Conservation (phyloP, 64 coral and sea anemone genomes). For the Montipora capricornis region DNA sequence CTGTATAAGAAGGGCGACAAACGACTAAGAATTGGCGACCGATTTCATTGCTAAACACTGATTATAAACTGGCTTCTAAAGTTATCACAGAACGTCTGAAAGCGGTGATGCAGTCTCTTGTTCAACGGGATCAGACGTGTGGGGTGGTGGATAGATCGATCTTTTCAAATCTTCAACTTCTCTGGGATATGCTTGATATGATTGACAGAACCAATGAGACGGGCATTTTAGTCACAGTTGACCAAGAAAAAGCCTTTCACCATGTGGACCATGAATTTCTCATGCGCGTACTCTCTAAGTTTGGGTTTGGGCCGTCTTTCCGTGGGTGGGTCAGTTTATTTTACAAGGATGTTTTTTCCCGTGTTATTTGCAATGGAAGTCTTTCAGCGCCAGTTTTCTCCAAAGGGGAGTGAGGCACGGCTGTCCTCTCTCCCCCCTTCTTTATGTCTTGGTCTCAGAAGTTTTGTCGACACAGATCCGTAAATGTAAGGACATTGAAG, state of each 20-base stretch:
- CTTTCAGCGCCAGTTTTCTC: too few relatives aligned
- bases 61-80: neutral
- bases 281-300: too few relatives aligned
- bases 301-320: too few relatives aligned
- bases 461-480: neutral
- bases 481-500: neutral
- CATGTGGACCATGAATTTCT: conserved; percentile 11
- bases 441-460: too few relatives aligned
- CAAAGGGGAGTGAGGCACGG: neutral
- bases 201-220: too few relatives aligned
- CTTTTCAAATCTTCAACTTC: too few relatives aligned
- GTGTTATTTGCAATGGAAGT: too few relatives aligned
- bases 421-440: neutral
- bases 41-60: neutral
- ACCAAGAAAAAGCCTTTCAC: conserved; percentile 72
- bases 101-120: neutral
- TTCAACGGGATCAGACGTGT: neutral
- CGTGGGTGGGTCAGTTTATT: too few relatives aligned
- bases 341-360: too few relatives aligned
- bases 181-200: too few relatives aligned
- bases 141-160: neutral
- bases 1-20: too few relatives aligned
- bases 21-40: neutral
- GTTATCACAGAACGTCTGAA: neutral
- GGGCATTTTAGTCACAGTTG: neutral